Percentiles rank a stretch among this genome's conserved stretches.
These are phyloP conservation scores for Thyatira batis DNA, from an alignment of 2,888 invertebrate species.

Conservation along the genomic window DNA sequence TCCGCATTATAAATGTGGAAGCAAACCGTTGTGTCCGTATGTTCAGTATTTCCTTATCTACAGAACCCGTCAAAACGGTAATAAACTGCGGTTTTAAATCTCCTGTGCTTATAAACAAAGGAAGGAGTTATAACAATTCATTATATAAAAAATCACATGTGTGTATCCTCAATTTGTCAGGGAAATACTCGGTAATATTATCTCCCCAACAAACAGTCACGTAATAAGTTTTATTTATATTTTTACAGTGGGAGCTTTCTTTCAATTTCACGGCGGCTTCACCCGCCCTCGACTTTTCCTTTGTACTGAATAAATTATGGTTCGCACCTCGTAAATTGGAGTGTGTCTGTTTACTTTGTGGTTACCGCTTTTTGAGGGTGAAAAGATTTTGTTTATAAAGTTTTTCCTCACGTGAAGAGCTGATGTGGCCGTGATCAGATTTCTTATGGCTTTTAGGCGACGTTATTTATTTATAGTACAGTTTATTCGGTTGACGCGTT, in stretches of 20 bases:
- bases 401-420: constrained; percentile 36
- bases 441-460: constrained; percentile 3
- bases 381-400: constrained; percentile 54
- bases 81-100: too few species aligned
- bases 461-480: neutral
- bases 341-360: constrained; percentile 55
- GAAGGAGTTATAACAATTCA: too few species aligned
- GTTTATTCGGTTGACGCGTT: neutral
- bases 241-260: constrained; percentile 53
- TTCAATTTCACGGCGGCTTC: constrained; percentile 73
- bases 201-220: constrained; percentile 19
- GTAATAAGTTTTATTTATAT: constrained; percentile 39
- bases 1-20: too few species aligned
- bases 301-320: constrained; percentile 76
- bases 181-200: constrained; percentile 3
- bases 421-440: constrained; percentile 13
- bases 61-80: too few species aligned
- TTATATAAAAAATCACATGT: too few species aligned
- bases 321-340: constrained; percentile 62
- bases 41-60: too few species aligned
- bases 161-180: neutral
- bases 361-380: constrained; percentile 44
- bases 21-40: too few species aligned
- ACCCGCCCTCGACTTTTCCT: constrained; percentile 53
- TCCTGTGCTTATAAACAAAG: too few species aligned